Evolutionary conservation across 1,140 invertebrate species (phyloP), one percentile per base, ranked within the genome.

Genomic region (Aphelenchoides fujianensis): DNA sequence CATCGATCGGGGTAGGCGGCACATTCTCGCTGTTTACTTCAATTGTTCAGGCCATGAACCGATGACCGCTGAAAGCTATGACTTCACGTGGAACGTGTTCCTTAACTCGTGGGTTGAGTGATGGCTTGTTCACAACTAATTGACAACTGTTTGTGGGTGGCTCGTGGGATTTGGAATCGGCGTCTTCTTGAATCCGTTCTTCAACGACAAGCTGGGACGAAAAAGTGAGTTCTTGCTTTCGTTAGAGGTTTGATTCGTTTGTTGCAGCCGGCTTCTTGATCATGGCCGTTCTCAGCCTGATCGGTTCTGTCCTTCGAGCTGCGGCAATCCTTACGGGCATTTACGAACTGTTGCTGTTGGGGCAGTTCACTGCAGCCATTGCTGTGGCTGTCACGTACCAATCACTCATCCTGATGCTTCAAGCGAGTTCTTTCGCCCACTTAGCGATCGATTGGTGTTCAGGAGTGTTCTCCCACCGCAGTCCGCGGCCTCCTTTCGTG

Each of bases 371-470:
- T 2, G 78, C 74, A 2, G 78, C 76, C n/a, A 52, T 77, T 28
- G 71, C 78, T 5, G 68, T 63, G 12, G 73, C 78, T 0, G 69
- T 77, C 30, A 78, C 72, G 2, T 77, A 77, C 57, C 71, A 79
- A 48, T 77, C 72, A 9, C 23, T 67, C 5, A 75, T 77, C 12
- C 30, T 80, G 2, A 62, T 71, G 30, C 55, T 75, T 2, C 73
- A 74, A 62, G n/a, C n/a, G n/a, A n/a, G n/a, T n/a, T n/a, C n/a
- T n/a, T n/a, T n/a, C n/a, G n/a, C n/a, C n/a, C n/a, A n/a, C n/a
- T n/a, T n/a, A n/a, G n/a, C n/a, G n/a, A n/a, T n/a, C n/a, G n/a
- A n/a, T n/a, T n/a, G n/a, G n/a, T n/a, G n/a, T n/a, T n/a, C n/a
- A n/a, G n/a, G 73, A 75, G 66, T 77, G 74, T 23, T 77, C 73